A percentile compares a stretch with the other conserved stretches of the same genome.
Conservation (phyloP, 2,797 vertebrate genomes). For the Xenops minutus region DNA sequence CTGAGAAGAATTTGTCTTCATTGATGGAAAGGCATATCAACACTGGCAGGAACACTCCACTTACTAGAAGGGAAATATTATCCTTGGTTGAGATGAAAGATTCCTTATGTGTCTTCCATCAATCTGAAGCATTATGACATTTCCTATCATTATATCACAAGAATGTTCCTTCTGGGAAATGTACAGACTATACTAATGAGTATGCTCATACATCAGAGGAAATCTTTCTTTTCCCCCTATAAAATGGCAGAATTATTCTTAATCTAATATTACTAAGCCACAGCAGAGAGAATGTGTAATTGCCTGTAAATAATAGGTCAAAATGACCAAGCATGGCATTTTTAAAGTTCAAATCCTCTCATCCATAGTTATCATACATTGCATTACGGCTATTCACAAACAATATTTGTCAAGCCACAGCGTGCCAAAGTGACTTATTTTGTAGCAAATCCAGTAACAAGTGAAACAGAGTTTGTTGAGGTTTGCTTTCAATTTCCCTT, state of each 20-base stretch:
- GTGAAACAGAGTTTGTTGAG: constrained; percentile 14
- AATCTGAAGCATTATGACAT: background rate
- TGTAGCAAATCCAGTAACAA: background rate
- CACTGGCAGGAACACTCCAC: background rate
- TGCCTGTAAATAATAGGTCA: constrained; percentile 49
- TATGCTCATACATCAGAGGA: background rate
- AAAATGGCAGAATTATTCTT: constrained; percentile 31
- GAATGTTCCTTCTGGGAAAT: constrained; percentile 45
- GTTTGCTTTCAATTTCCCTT: constrained; percentile 38
- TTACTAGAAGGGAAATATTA: constrained; percentile 44
- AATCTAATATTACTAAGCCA: background rate
- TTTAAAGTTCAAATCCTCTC: constrained; percentile 53
- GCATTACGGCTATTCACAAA: constrained; percentile 9
- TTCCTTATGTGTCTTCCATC: constrained; percentile 1
- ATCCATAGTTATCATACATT: constrained; percentile 3
- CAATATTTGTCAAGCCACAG: constrained; percentile 20
- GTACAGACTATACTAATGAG: constrained; percentile 1
- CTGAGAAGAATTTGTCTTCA: background rate
- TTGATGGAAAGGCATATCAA: background rate
- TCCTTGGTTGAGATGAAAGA: constrained; percentile 23
- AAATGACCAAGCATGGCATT: constrained; percentile 43
- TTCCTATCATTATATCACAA: constrained; percentile 9
- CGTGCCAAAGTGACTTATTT: constrained; percentile 24
- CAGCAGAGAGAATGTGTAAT: background rate
- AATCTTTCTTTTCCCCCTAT: background rate